A percentile compares a stretch with the other conserved stretches of the same genome.
phyloP scores from a whole-genome alignment of 2,888 invertebrate species.

The Bruchidius siliquastri region DNA sequence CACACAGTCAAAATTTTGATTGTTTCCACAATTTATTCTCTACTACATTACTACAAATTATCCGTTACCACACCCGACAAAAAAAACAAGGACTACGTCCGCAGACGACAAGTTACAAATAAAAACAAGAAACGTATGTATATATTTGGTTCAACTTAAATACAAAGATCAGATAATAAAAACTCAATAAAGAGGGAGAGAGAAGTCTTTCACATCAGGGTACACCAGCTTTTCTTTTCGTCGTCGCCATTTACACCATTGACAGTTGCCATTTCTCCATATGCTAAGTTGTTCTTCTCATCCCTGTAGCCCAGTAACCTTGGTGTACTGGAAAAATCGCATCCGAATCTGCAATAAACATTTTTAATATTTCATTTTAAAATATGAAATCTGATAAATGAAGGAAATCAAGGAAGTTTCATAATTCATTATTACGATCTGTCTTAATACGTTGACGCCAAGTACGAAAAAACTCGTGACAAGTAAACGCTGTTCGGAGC shows the following conservation, averaged over 20 bases:
- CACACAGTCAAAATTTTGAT: not conserved
- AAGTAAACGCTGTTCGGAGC: too few relatives aligned
- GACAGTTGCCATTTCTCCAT: constrained; percentile 24
- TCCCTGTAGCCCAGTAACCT: constrained; percentile 39
- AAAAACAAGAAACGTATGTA: not conserved
- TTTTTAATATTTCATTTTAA: too few relatives aligned
- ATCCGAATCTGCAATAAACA: not conserved
- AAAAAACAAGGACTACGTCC: not conserved
- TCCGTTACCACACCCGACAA: not conserved
- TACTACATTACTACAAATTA: not conserved
- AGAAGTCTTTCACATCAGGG: constrained; percentile 33
- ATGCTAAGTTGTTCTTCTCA: constrained; percentile 24
- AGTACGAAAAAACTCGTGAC: too few relatives aligned
- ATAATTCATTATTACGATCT: too few relatives aligned
- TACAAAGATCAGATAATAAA: not conserved
- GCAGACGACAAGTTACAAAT: not conserved
- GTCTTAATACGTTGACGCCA: too few relatives aligned
- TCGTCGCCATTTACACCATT: constrained; percentile 21
- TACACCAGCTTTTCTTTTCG: constrained; percentile 38
- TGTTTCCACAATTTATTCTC: too few relatives aligned
- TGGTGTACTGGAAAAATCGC: constrained; percentile 33
- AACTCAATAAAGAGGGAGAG: constrained; percentile 3
- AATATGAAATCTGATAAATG: too few relatives aligned
- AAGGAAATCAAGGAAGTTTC: too few relatives aligned
- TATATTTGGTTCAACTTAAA: not conserved